phyloP scores from a whole-genome alignment of 2,888 invertebrate species.

The Aporophyla lueneburgensis region DNA sequence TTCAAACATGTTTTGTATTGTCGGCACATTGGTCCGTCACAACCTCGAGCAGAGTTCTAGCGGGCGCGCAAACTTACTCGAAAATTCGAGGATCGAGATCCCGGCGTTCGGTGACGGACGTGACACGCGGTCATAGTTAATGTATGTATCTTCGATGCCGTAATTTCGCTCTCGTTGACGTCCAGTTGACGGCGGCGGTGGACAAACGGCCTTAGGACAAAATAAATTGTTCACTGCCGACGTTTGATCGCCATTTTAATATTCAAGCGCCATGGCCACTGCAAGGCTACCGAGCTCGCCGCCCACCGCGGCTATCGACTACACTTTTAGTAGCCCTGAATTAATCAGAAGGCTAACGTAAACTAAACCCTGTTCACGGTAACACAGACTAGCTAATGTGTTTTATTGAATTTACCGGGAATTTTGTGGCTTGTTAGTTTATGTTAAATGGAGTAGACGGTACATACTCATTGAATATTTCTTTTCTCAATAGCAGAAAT shows the following conservation, averaged over 20 bases:
- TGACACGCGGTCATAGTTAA: too few relatives aligned
- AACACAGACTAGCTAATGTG: conserved; percentile 39
- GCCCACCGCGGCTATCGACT: conserved; percentile 33
- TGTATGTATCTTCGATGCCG: too few relatives aligned
- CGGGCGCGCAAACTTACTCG: too few relatives aligned
- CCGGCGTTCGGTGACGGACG: too few relatives aligned
- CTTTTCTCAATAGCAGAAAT: too few relatives aligned
- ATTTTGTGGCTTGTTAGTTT: conserved; percentile 3
- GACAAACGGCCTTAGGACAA: conserved; percentile 6
- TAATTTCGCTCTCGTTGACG: too few relatives aligned
- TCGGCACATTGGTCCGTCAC: too few relatives aligned
- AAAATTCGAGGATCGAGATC: too few relatives aligned
- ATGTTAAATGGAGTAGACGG: background rate
- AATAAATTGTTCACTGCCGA: conserved; percentile 25
- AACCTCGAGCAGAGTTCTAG: too few relatives aligned
- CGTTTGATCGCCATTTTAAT: conserved; percentile 64
- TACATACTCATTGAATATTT: background rate
- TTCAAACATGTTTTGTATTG: too few relatives aligned
- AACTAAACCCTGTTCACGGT: conserved; percentile 40
- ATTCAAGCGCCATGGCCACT: conserved; percentile 44
- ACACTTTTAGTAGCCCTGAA: conserved; percentile 53
- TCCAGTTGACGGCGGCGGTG: background rate
- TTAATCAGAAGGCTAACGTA: conserved; percentile 52
- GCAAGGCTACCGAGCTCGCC: conserved; percentile 7
- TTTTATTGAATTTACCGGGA: conserved; percentile 23